These are phyloP conservation scores for Tringa solitaria DNA, from an alignment of 2,113 vertebrate species.

Conservation along the genomic window DNA sequence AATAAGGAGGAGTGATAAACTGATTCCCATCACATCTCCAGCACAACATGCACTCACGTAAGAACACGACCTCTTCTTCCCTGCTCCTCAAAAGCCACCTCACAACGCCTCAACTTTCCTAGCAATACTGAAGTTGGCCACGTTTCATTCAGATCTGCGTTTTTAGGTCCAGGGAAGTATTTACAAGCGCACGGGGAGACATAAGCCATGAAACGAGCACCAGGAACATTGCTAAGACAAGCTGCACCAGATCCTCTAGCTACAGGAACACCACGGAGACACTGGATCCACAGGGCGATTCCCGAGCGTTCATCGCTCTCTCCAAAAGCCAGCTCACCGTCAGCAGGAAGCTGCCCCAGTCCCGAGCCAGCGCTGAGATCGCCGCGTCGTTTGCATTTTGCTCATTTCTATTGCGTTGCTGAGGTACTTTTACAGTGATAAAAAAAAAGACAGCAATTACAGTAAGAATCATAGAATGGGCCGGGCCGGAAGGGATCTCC, in stretches of 20 bases:
- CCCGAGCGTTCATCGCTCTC: not conserved
- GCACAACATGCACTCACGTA: fast-evolving
- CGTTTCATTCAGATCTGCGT: fast-evolving
- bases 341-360: too few relatives aligned
- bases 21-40: fast-evolving
- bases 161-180: not conserved
- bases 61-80: fast-evolving
- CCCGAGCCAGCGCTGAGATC: not conserved
- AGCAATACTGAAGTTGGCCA: not conserved
- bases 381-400: fast-evolving
- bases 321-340: too few relatives aligned
- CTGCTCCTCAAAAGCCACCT: not conserved
- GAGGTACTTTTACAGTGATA: not conserved
- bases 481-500: too few relatives aligned
- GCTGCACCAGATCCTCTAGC: too few relatives aligned
- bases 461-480: too few relatives aligned
- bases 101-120: too few relatives aligned
- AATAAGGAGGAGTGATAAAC: not conserved
- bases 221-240: not conserved
- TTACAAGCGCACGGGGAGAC: fast-evolving
- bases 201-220: fast-evolving
- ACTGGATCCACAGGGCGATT: fast-evolving
- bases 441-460: not conserved
- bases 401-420: fast-evolving
- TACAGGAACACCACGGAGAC: too few relatives aligned